phyloP scores from a whole-genome alignment of 2,113 vertebrate species.

The Oreochromis tanganicae region DNA sequence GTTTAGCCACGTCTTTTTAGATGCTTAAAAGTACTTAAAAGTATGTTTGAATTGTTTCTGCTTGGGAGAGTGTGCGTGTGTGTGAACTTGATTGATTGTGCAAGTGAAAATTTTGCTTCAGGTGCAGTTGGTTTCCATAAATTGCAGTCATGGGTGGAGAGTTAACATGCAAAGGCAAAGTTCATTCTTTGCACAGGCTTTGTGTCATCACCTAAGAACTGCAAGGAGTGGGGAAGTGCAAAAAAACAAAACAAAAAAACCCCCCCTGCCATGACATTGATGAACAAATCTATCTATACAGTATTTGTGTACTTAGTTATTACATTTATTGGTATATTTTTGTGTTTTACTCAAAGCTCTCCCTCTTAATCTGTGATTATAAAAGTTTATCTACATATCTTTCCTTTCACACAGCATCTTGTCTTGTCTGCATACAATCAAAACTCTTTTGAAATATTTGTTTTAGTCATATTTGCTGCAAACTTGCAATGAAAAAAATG shows the following conservation, averaged over 20 bases:
- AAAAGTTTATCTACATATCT: background rate
- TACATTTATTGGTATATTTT: background rate
- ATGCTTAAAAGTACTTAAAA: background rate
- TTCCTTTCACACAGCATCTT: background rate
- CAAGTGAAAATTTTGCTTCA: background rate
- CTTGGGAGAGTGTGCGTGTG: background rate
- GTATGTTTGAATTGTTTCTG: background rate
- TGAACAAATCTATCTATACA: background rate
- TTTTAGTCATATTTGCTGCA: background rate
- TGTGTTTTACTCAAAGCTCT: background rate
- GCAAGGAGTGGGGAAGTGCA: background rate
- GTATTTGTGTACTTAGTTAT: background rate
- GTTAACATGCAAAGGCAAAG: background rate
- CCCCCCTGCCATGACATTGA: background rate
- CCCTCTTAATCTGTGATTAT: background rate
- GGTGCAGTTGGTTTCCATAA: constrained; percentile 24
- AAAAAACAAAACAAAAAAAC: background rate
- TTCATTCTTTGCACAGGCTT: background rate
- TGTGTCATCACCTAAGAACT: background rate
- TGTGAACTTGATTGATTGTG: background rate
- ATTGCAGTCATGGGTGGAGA: constrained; percentile 18
- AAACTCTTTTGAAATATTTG: background rate
- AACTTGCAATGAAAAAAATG: background rate
- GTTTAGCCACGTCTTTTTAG: background rate
- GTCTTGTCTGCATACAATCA: background rate